phyloP scores from a whole-genome alignment of 2,888 invertebrate species.

The Rhodophaea formosa region DNA sequence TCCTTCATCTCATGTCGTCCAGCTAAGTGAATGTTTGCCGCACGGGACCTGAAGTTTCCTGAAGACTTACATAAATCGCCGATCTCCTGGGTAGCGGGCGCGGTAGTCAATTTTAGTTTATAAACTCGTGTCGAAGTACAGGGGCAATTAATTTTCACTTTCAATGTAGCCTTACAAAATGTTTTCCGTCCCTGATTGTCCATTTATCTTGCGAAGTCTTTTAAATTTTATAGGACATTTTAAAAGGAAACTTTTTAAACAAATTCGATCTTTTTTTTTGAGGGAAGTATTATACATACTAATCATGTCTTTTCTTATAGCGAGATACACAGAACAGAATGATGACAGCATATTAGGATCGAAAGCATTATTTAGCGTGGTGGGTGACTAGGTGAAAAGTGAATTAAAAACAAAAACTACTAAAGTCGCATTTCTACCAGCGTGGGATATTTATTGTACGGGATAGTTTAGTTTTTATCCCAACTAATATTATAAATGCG shows the following conservation, averaged over 20 bases:
- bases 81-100: conserved; percentile 10
- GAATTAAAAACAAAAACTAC: too few species aligned
- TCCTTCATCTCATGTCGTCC: neutral
- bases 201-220: conserved; percentile 14
- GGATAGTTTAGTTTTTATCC: too few species aligned
- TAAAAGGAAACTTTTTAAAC: neutral
- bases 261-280: neutral
- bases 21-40: conserved; percentile 6
- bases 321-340: too few species aligned
- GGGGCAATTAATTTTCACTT: conserved; percentile 18
- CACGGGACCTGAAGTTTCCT: conserved; percentile 7
- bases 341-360: too few species aligned
- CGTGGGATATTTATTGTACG: too few species aligned
- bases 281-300: too few species aligned
- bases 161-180: conserved; percentile 18
- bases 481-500: too few species aligned
- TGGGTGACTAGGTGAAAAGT: too few species aligned
- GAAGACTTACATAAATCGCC: conserved; percentile 13
- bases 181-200: conserved; percentile 16
- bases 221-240: conserved; percentile 13
- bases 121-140: conserved; percentile 17
- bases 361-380: too few species aligned
- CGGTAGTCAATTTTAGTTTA: conserved; percentile 17
- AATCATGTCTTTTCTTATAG: too few species aligned
- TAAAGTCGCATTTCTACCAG: too few species aligned